Evolutionary conservation across 2,888 invertebrate genomes (phyloP).

Genomic region (Stegana nigrithorax): DNA sequence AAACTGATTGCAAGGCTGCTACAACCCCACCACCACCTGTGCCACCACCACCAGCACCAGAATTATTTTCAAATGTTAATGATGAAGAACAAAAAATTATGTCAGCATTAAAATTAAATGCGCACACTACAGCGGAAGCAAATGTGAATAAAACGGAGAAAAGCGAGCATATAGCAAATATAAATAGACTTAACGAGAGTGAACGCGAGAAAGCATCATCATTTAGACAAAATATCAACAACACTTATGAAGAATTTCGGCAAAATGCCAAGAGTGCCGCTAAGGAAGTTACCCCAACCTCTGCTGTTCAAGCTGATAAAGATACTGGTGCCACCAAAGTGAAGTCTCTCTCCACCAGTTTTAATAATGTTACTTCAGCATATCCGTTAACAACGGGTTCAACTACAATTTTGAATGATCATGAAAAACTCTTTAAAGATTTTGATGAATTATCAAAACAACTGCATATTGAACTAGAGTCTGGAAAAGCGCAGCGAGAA

Average conservation of each 20-base stretch:
- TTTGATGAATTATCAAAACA: conserved; percentile 67
- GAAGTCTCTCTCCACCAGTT: no score
- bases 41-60: conserved; percentile 36
- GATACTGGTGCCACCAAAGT: no score
- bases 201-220: conserved; percentile 23
- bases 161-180: conserved; percentile 14
- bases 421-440: conserved; percentile 67
- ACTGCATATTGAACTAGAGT: conserved; percentile 61
- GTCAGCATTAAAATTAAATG: conserved; percentile 67
- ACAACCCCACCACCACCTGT: not conserved
- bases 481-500: conserved; percentile 50
- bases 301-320: not conserved
- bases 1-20: conserved; percentile 15
- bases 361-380: no score
- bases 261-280: conserved; percentile 66
- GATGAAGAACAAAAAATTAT: conserved; percentile 49
- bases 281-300: conserved; percentile 34
- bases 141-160: conserved; percentile 27
- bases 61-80: conserved; percentile 2
- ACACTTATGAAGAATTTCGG: conserved; percentile 66
- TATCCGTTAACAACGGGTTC: no score
- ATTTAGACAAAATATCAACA: conserved; percentile 31
- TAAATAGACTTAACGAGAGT: conserved; percentile 36
- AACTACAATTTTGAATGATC: no score
- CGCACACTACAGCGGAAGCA: conserved; percentile 17